Conservation (phyloP, 2,888 invertebrate species). For the Spatulosminthurus flaviceps region DNA sequence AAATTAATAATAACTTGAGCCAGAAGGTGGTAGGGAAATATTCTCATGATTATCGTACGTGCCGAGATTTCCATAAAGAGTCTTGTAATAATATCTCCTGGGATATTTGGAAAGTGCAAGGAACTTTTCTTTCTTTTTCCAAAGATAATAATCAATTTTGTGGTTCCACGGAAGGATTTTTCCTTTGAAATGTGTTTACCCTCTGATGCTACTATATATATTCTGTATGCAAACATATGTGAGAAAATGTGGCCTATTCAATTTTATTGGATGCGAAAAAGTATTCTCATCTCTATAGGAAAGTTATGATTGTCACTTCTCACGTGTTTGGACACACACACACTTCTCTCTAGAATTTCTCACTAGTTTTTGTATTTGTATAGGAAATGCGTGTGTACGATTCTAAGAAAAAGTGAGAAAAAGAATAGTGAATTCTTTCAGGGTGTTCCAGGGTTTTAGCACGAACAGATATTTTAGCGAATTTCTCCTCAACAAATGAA, state of each 20-base stretch:
- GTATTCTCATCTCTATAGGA: background rate
- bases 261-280: slow-evolving; percentile 29
- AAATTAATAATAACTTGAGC: background rate
- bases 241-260: slow-evolving; percentile 18
- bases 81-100: background rate
- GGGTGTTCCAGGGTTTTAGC: no score
- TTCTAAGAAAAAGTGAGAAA: no score
- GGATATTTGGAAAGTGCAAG: slow-evolving; percentile 28
- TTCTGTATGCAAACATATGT: background rate
- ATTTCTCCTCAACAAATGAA: no score
- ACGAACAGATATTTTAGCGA: no score
- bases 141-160: slow-evolving; percentile 49
- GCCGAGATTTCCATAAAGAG: background rate
- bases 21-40: slow-evolving; percentile 1
- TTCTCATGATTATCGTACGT: background rate
- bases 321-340: slow-evolving; percentile 30
- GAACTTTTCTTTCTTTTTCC: slow-evolving; percentile 22
- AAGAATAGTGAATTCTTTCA: no score
- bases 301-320: slow-evolving; percentile 28
- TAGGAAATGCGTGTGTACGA: background rate
- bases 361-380: background rate
- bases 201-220: no score
- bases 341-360: slow-evolving; percentile 2
- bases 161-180: slow-evolving; percentile 39
- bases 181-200: no score